Evolutionary conservation across 2,888 invertebrate genomes (phyloP), one percentile per base, ranked within the genome.

Genomic region (Ophion ventricosus): DNA sequence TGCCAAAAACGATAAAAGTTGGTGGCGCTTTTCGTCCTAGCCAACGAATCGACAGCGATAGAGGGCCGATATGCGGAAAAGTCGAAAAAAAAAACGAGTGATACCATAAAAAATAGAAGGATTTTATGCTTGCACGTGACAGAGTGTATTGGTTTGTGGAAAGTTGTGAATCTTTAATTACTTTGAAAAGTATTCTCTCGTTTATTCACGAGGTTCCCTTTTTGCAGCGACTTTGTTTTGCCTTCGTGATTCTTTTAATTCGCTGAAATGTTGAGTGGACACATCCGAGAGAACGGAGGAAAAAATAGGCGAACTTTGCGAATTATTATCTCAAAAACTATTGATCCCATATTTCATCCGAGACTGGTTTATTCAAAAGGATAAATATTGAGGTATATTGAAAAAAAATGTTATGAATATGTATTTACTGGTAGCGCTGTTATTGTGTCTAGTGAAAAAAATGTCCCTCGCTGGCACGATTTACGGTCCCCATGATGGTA

Each of bases 1-100:
- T 85, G 84, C 84, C 84, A 85, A 85, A 85, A 85, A 85, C 84
- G 84, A 85, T 85, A 85, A 85, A 85, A 85, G 82, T 85, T 82
- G 80, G 80, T 82, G 82, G 82, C 80, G 76, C 82, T 76, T 79
- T 77, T 77, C 74, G 80, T 81, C 59, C 79, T 67, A 57, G 61
- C 61, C 77, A 77, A 59, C 78, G 81, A 76, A 82, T 85, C 84
- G 84, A 85, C 82, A 79, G 78, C 84, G 79, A 70, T 54, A 73
- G 80, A 59, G 73, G 35, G n/a, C 57, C 23, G 73, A 80, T 66
- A 80, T 40, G 80, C 43, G 73, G 67, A 80, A 80, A 80, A 80
- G 66, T 67, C 80, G 59, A 49, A 81, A 26, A 69, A 70, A 63
- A 54, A 63, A 74, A 57, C 23, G 14, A 49, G 49, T 56, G 59